A percentile compares a stretch with the other conserved stretches of the same genome.
phyloP scores from a whole-genome alignment of 2,888 invertebrate species.

The Dryococelus australis region DNA sequence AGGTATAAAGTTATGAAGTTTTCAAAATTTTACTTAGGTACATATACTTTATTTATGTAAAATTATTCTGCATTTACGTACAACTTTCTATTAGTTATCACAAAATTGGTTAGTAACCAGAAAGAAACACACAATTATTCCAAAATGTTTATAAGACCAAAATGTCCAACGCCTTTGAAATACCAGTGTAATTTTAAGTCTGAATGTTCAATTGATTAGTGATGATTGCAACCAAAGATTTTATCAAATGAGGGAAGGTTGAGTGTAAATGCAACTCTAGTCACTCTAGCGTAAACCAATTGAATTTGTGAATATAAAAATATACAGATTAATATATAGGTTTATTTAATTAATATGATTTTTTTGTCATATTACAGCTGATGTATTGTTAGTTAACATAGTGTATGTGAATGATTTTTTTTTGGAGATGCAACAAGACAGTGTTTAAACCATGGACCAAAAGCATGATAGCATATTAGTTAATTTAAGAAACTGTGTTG shows the following conservation, averaged over 20 bases:
- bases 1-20: background rate
- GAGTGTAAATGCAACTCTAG: background rate
- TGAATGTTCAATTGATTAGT: background rate
- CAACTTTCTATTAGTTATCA: background rate
- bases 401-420: background rate
- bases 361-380: background rate
- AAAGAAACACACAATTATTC: no score
- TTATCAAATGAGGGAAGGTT: background rate
- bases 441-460: background rate
- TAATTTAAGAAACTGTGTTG: background rate
- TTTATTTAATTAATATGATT: constrained; percentile 7
- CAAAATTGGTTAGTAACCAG: no score
- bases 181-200: background rate
- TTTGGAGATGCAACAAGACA: background rate
- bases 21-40: no score
- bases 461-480: background rate
- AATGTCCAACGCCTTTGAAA: background rate
- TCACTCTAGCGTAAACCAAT: background rate
- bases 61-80: background rate
- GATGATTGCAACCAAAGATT: constrained; percentile 11
- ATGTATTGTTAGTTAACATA: background rate
- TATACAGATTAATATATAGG: constrained; percentile 16
- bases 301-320: background rate
- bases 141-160: background rate
- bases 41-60: background rate